Evolutionary conservation across 2,113 vertebrate genomes (phyloP), one percentile per base, ranked within the genome.

Genomic region (rat (Rattus norvegicus)): DNA sequence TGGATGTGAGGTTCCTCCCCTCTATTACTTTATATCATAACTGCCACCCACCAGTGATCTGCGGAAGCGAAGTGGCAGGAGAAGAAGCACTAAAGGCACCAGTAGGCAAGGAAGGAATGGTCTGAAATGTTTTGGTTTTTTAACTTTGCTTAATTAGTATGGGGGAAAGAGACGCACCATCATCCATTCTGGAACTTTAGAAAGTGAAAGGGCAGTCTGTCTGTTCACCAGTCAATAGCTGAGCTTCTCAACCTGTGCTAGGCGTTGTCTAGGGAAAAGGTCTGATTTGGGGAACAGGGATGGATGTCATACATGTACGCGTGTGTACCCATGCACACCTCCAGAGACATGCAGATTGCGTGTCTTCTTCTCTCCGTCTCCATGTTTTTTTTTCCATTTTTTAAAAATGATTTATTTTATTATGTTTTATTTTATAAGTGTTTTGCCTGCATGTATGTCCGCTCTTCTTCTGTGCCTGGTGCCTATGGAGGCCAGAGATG

Each of bases 91-190:
- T 85, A 22, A 26, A 81, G 86, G 75, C 72, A 79, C 89, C 69
- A 84, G 33, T n/a, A 87, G 69, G 73, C 80, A 83, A 84, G 69
- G 72, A 54, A 22, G 5, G 52, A 39, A 83, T 81, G 54, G 24
- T 65, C 77, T 89, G 67, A 73, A 54, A 92, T 75, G 43, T 5
- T 77, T 65, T 93, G 39, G 47, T 43, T 91, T 56, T 36, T 92
- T 84, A 67, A 81, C 92, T 90, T 96, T 33, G 12, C 22, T 33
- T 96, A 63, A 88, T 36, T 56, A 92, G 49, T 75, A 54, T 30
- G 43, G 63, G 84, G 24, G 49, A 93, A 69, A 86, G 1, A 5
- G 65, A 93, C 28, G 30, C 3, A 70, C 10, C 59, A 81, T 24
- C 14, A 9, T 33, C 10, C 3, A 24, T 67, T 79, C 20, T 52